Evolutionary conservation across 2,797 vertebrate genomes (phyloP).

Genomic region (Heteromormyrus szaboi): DNA sequence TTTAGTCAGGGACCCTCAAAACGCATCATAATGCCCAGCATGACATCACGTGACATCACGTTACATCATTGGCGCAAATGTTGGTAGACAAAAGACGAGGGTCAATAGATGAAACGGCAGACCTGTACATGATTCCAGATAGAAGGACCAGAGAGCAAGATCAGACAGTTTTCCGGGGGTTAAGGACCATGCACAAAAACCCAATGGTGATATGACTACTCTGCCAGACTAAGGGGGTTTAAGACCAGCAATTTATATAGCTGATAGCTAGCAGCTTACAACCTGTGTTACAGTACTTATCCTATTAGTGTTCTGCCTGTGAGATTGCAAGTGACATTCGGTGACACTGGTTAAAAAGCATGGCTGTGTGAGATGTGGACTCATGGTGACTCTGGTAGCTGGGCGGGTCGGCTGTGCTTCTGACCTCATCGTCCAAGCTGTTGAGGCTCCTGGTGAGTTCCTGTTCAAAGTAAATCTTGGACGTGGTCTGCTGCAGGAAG

Average conservation of each 20-base stretch:
- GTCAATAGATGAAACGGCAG: not conserved
- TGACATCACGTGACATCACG: not conserved
- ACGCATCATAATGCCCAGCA: not conserved
- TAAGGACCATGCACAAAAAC: not conserved
- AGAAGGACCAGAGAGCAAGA: not conserved
- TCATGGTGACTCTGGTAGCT: not conserved
- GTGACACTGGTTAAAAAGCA: not conserved
- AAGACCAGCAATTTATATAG: not conserved
- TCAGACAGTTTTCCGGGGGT: not conserved
- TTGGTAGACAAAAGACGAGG: not conserved
- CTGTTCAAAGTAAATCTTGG: conserved; percentile 82
- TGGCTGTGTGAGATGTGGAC: not conserved
- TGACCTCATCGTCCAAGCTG: conserved; percentile 90
- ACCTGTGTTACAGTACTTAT: not conserved
- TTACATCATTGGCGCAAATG: not conserved
- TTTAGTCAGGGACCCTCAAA: not conserved
- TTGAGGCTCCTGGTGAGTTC: conserved; percentile 81
- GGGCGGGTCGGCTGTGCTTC: not conserved
- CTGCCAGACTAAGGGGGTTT: not conserved
- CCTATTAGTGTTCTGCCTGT: not conserved
- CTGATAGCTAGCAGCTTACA: not conserved
- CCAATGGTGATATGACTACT: not conserved
- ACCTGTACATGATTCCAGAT: not conserved
- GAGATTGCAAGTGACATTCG: not conserved
- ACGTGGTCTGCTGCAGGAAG: conserved; percentile 92